Percentiles rank a stretch among this genome's conserved stretches.
phyloP scores from a whole-genome alignment of 2,113 vertebrate species.

The Petaurus breviceps region DNA sequence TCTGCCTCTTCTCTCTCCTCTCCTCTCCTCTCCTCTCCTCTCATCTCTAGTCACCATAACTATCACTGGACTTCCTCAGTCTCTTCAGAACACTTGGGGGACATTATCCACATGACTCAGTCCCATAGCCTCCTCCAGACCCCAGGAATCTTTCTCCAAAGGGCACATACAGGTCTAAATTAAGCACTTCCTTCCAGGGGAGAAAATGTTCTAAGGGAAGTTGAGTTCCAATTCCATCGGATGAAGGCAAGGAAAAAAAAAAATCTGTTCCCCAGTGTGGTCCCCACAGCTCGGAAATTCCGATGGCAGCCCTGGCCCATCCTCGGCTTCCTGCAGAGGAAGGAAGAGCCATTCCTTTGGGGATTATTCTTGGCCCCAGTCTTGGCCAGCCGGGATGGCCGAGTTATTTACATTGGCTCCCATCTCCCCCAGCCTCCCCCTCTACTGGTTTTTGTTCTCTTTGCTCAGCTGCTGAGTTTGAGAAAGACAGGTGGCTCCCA shows the following conservation, averaged over 20 bases:
- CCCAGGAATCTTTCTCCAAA: slow-evolving; percentile 62
- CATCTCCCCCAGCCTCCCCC: slow-evolving; percentile 41
- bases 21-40: neutral
- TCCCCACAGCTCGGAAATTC: slow-evolving; percentile 78
- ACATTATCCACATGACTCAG: slow-evolving; percentile 32
- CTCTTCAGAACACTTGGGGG: neutral
- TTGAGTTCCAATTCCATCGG: slow-evolving; percentile 63
- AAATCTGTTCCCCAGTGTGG: slow-evolving; percentile 62
- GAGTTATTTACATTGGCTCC: slow-evolving; percentile 62
- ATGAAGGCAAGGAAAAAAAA: slow-evolving; percentile 79
- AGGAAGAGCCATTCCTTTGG: slow-evolving; percentile 72
- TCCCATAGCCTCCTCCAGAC: slow-evolving; percentile 29
- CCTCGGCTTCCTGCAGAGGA: slow-evolving; percentile 70
- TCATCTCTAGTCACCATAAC: neutral
- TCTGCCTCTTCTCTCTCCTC: neutral
- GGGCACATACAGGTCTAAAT: slow-evolving; percentile 71
- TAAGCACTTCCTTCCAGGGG: slow-evolving; percentile 76
- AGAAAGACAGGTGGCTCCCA: neutral
- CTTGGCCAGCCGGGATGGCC: slow-evolving; percentile 66
- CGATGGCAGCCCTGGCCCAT: slow-evolving; percentile 65
- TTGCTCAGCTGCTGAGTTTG: neutral
- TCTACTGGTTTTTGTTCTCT: slow-evolving; percentile 18
- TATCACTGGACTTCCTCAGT: neutral
- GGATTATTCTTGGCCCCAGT: slow-evolving; percentile 71
- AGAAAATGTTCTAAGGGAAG: slow-evolving; percentile 55